Evolutionary conservation across 2,888 invertebrate species (phyloP).

Genomic region (Gryllus longicercus): DNA sequence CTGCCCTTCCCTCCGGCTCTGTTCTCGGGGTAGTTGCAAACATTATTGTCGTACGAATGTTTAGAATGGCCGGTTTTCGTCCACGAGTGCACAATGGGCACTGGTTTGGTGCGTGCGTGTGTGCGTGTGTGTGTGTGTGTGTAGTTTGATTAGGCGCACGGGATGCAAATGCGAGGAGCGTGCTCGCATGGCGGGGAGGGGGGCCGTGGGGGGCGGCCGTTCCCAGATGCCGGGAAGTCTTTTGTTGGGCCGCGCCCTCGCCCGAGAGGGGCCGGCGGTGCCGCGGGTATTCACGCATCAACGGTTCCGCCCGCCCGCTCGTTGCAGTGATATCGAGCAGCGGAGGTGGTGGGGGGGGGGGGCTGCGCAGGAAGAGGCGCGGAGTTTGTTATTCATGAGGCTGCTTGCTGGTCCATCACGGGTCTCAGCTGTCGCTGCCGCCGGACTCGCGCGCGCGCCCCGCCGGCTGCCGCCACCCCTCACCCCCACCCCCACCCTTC

Average conservation of each 20-base stretch:
- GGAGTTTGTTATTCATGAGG: slow-evolving; percentile 8
- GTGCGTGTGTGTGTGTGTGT: not conserved
- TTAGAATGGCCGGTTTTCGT: not conserved
- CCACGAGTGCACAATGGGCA: not conserved
- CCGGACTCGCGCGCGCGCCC: not conserved
- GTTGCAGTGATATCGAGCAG: not conserved
- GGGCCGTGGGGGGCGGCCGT: no score
- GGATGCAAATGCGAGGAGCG: not conserved
- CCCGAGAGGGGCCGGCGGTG: not conserved
- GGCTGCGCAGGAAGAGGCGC: not conserved
- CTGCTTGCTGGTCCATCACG: slow-evolving; percentile 9
- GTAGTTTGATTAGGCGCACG: not conserved
- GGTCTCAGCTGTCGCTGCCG: not conserved
- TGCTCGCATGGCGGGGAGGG: not conserved
- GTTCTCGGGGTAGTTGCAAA: not conserved
- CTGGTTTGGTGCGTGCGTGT: not conserved
- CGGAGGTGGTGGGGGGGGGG: not conserved
- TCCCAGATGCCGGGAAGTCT: not conserved
- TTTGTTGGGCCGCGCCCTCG: not conserved
- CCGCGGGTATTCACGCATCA: not conserved
- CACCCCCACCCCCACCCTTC: no score
- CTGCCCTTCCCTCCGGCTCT: not conserved
- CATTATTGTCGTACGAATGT: not conserved
- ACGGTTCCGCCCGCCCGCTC: not conserved
- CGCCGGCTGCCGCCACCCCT: not conserved